Conservation (phyloP, 2,797 vertebrate genomes). For the Hydrophis major region DNA sequence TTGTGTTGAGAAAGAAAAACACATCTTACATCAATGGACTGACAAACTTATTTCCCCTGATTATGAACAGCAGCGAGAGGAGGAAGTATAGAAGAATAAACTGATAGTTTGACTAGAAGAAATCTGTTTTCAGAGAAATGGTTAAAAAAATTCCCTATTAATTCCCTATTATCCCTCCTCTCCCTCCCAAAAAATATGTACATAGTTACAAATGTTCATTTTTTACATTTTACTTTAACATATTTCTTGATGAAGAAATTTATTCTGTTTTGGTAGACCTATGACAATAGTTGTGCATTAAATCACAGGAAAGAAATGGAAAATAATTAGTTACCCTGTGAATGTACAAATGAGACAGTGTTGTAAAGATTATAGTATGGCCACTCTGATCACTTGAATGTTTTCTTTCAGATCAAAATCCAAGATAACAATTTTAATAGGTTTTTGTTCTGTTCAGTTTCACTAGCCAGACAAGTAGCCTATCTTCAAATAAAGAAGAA, state of each 20-base stretch:
- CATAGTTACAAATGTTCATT: neutral
- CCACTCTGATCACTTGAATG: neutral
- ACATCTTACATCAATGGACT: neutral
- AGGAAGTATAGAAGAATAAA: neutral
- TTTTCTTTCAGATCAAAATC: neutral
- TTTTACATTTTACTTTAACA: neutral
- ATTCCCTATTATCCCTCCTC: neutral
- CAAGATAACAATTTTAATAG: neutral
- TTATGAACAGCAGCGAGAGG: neutral
- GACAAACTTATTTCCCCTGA: neutral
- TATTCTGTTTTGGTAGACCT: neutral
- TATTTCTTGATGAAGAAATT: neutral
- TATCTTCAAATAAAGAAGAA: neutral
- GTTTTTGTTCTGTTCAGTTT: neutral
- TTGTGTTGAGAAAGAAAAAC: neutral
- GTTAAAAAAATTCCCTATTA: neutral
- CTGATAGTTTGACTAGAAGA: neutral
- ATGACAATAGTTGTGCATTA: neutral
- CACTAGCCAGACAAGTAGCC: neutral
- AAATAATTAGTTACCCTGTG: neutral
- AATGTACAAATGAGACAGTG: neutral
- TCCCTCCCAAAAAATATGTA: rapidly evolving
- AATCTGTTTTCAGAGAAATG: neutral
- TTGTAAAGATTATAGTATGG: neutral
- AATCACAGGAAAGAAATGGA: neutral